These are phyloP conservation scores for Ceratosolen solmsi DNA, from an alignment of 1,140 invertebrate species.

Conservation along the genomic window DNA sequence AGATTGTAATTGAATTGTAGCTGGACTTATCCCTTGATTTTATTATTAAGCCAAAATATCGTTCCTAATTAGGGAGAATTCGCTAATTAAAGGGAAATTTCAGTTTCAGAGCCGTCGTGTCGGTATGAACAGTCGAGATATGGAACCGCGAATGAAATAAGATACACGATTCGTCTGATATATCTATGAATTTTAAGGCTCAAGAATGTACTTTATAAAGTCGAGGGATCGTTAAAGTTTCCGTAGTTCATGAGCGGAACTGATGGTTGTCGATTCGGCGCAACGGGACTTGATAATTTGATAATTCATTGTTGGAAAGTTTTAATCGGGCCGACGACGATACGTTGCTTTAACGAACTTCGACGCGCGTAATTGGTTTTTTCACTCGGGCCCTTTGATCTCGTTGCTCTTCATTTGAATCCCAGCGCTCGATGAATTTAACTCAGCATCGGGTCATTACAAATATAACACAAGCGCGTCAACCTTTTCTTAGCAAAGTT, in stretches of 20 bases:
- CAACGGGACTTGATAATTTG: constrained; percentile 19
- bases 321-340: constrained; percentile 33
- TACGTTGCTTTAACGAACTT: constrained; percentile 31
- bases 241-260: not conserved
- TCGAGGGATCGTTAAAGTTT: not conserved
- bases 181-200: not conserved
- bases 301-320: constrained; percentile 36
- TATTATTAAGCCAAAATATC: not conserved
- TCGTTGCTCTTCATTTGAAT: constrained; percentile 6
- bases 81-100: not conserved
- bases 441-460: not conserved
- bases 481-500: no score
- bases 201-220: not conserved
- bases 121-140: not conserved
- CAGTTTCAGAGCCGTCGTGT: not conserved
- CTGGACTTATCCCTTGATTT: not conserved
- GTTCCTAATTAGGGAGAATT: not conserved
- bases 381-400: constrained; percentile 8
- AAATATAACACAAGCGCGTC: not conserved
- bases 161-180: not conserved
- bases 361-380: constrained; percentile 37
- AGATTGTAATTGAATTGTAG: not conserved
- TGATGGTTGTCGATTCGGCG: not conserved
- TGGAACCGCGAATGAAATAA: not conserved
- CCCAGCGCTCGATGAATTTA: not conserved